Percentiles rank a stretch among this genome's conserved stretches.
Conservation (phyloP, 2,797 vertebrate species). For the Spondyliosoma cantharus region DNA sequence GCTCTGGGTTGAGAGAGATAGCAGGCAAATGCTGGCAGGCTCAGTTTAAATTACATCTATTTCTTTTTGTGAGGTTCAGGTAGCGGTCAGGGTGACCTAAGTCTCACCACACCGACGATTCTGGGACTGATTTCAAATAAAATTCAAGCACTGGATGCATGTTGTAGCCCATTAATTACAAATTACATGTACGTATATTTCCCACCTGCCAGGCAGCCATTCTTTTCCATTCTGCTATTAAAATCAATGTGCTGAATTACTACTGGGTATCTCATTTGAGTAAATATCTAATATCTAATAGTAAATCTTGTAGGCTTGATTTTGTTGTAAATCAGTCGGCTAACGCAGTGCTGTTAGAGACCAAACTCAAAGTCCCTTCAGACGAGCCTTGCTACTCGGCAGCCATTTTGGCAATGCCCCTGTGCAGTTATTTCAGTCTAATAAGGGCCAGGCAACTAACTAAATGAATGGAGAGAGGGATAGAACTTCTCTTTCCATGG, state of each 20-base stretch:
- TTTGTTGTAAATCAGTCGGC: not conserved
- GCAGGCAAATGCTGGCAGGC: slow-evolving; percentile 34
- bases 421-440: no score
- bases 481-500: no score
- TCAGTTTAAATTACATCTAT: slow-evolving; percentile 34
- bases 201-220: not conserved
- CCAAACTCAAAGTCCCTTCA: not conserved
- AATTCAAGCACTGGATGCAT: not conserved
- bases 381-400: no score
- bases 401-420: no score
- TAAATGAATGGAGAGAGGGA: no score
- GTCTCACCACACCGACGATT: slow-evolving; percentile 22
- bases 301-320: not conserved
- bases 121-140: slow-evolving; percentile 21
- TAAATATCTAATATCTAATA: no score
- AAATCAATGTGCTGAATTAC: not conserved
- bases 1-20: slow-evolving; percentile 39
- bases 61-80: slow-evolving; percentile 59
- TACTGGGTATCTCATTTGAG: not conserved
- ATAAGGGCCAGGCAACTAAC: no score
- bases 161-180: slow-evolving; percentile 10
- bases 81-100: slow-evolving; percentile 48
- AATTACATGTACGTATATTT: slow-evolving; percentile 17
- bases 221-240: slow-evolving; percentile 4
- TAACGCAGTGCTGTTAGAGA: not conserved